Conservation (phyloP, 2,888 invertebrate genomes). For the Aphidius colemani region DNA sequence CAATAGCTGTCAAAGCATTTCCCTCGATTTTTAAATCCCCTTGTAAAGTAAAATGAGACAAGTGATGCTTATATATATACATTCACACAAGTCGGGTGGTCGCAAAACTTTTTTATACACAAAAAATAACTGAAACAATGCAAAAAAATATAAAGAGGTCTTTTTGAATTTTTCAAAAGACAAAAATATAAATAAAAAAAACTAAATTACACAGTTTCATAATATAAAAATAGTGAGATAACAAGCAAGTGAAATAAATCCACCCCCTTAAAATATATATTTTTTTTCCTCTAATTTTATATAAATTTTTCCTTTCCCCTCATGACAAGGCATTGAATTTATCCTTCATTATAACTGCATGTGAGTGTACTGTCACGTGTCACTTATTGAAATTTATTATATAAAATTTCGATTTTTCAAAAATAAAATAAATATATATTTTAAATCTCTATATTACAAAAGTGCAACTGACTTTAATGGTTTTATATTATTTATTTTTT, state of each 20-base stretch:
- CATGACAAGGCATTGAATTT: slow-evolving; percentile 3
- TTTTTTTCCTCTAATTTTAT: no score
- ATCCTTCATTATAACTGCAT: no score
- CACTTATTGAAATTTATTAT: slow-evolving; percentile 1
- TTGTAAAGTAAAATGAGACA: slow-evolving; percentile 59
- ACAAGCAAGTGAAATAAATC: neutral
- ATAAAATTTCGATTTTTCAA: neutral
- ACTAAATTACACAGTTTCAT: neutral
- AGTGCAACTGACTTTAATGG: neutral
- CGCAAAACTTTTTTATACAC: slow-evolving; percentile 12
- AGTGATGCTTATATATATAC: slow-evolving; percentile 28
- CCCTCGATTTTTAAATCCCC: slow-evolving; percentile 59
- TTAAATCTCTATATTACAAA: neutral
- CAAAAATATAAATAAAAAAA: neutral
- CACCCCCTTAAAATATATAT: no score
- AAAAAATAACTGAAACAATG: neutral
- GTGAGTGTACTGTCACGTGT: slow-evolving; percentile 2
- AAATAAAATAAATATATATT: neutral
- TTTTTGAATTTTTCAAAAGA: neutral
- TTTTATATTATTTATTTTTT: neutral
- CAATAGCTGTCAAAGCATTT: slow-evolving; percentile 59
- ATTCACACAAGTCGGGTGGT: slow-evolving; percentile 21
- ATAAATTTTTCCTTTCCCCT: no score
- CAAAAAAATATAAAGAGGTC: neutral
- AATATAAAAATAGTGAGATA: neutral